A percentile compares a stretch with the other conserved stretches of the same genome.
Conservation (phyloP, 1,140 invertebrate genomes). For the Cyclargus thomasi region DNA sequence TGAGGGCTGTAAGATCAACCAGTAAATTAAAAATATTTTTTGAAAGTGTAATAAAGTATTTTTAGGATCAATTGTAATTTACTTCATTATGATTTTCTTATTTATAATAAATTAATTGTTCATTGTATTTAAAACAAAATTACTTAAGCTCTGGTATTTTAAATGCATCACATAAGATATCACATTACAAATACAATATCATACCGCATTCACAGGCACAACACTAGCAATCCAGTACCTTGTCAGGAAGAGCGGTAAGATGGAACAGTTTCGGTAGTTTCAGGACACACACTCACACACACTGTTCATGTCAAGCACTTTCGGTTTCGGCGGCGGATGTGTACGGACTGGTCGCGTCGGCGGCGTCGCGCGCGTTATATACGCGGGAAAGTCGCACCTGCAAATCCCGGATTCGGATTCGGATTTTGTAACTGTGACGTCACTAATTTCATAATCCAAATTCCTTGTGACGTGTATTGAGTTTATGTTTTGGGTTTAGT, state of each 20-base stretch:
- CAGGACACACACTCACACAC: slow-evolving; percentile 58
- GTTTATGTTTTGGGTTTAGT: background rate
- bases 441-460: slow-evolving; percentile 28
- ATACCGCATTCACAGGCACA: background rate
- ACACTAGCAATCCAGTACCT: slow-evolving; percentile 36
- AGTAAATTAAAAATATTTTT: too few relatives aligned
- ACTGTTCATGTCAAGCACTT: slow-evolving; percentile 69
- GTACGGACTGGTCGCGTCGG: slow-evolving; percentile 59
- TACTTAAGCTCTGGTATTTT: background rate
- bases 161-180: background rate
- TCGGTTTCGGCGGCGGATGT: slow-evolving; percentile 54
- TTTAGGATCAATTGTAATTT: too few relatives aligned
- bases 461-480: background rate
- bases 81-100: too few relatives aligned
- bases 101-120: too few relatives aligned
- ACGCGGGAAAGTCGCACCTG: slow-evolving; percentile 66
- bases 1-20: too few relatives aligned
- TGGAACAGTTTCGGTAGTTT: slow-evolving; percentile 67
- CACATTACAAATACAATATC: background rate
- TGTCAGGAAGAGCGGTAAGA: slow-evolving; percentile 47
- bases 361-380: slow-evolving; percentile 54
- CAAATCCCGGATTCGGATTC: slow-evolving; percentile 63
- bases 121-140: too few relatives aligned
- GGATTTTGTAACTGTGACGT: slow-evolving; percentile 57
- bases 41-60: too few relatives aligned